Evolutionary conservation across 2,888 invertebrate species (phyloP).

Genomic region (Reticulitermes lucifugus): DNA sequence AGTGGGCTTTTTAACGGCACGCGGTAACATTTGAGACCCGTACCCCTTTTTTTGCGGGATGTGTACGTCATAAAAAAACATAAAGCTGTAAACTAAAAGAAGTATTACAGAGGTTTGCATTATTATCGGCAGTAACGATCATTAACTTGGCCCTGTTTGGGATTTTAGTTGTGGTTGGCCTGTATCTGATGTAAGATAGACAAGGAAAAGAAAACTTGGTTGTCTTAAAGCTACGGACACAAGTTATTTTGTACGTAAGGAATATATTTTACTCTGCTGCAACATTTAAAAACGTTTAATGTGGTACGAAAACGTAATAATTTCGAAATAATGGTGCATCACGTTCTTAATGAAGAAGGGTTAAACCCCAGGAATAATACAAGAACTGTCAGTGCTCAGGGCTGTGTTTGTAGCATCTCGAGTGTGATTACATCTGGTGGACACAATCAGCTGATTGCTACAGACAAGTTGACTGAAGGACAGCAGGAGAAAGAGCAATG

Average conservation of each 20-base stretch:
- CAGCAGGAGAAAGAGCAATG: conserved; percentile 72
- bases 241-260: not conserved
- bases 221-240: not conserved
- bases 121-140: conserved; percentile 1
- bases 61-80: conserved; percentile 39
- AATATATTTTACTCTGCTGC: not conserved
- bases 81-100: conserved; percentile 27
- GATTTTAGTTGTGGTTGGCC: conserved; percentile 1
- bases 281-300: not conserved
- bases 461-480: not conserved
- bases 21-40: conserved; percentile 33
- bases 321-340: conserved; percentile 9
- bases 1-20: conserved; percentile 39
- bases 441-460: conserved; percentile 34
- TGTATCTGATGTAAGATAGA: not conserved
- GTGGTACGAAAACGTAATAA: not conserved
- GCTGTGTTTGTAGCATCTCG: not conserved
- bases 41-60: conserved; percentile 27
- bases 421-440: conserved; percentile 7
- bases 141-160: not conserved
- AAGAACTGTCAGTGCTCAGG: conserved; percentile 5
- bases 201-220: not conserved
- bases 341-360: conserved; percentile 9
- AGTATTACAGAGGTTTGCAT: conserved; percentile 4
- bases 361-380: conserved; percentile 11